phyloP scores from a whole-genome alignment of 1,140 invertebrate species.

The Coptotermes formosanus region DNA sequence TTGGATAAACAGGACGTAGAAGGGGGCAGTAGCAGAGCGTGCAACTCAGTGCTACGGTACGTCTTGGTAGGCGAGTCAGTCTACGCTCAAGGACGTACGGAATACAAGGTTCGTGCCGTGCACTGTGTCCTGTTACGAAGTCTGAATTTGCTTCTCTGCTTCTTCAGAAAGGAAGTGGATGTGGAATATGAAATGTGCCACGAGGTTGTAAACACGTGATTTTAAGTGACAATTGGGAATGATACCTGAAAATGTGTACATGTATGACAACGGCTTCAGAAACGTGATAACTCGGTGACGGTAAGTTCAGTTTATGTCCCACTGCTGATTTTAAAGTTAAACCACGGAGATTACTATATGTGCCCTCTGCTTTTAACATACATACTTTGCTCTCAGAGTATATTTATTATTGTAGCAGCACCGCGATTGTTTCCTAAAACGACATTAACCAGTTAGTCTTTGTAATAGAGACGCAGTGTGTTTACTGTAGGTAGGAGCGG shows the following conservation, averaged over 20 bases:
- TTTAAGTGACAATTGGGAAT: neutral
- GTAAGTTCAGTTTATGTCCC: neutral
- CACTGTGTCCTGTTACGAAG: neutral
- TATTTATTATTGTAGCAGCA: no score
- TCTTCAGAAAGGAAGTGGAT: neutral
- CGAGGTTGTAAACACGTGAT: neutral
- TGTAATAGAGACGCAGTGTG: no score
- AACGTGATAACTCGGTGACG: neutral
- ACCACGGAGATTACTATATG: no score
- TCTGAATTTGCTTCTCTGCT: neutral
- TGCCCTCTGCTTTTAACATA: no score
- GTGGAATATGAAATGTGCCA: neutral
- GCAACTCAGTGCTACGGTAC: neutral
- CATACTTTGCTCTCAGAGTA: no score
- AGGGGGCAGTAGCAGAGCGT: neutral
- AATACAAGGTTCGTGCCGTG: neutral
- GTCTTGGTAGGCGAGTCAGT: neutral
- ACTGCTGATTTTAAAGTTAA: no score
- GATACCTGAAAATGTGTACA: neutral
- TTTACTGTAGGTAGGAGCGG: no score
- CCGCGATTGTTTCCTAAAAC: no score
- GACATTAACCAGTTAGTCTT: no score
- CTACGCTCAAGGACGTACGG: slow-evolving; percentile 12
- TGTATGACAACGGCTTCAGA: neutral
- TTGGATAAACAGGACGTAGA: neutral